Evolutionary conservation across 2,797 vertebrate species (phyloP), one percentile per base, ranked within the genome.

Genomic region (Chelon labrosus): DNA sequence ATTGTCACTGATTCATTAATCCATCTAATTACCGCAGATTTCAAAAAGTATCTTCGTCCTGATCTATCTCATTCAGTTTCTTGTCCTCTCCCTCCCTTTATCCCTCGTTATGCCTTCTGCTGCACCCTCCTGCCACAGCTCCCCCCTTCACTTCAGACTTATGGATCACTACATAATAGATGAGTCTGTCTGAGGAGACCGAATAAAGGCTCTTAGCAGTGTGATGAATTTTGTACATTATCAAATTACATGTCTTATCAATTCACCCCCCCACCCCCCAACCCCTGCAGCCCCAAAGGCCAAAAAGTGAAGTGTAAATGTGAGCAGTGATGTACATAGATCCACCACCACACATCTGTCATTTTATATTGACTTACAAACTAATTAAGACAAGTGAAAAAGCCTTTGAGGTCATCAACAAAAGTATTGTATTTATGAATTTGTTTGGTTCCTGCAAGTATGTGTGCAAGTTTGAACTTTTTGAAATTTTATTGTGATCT

Each of bases 1-100:
- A 89, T 90, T 80, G 84, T 88, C 88, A 82, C 70, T 76, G 75
- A 88, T 91, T 92, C 89, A 92, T 93, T 91, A 92, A 90, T 91
- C 81, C 76, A 73, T 83, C 81, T 91, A 88, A 91, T 93, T 83
- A 90, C 79, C 68, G 37, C 72, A 83, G 72, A 89, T 88, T 85
- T 87, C 71, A 82, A 59, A 68, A 75, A 88, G 88, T 88, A 91
- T 88, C 84, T 80, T 50, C 19, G 75, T 83, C 59, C 70, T 80
- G 80, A 88, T 90, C 80, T 75, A 60, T 83, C 79, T 88, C 71
- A 68, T 85, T 85, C 82, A 52, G 7, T 79, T 73, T 83, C 63
- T 66, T 73, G 67, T 61, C 46, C 60, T 70, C 65, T 65, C 31
- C 42, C 58, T 70, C 47, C 25, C 53, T 61, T 53, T 77, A 66